Conservation (phyloP, 2,797 vertebrate genomes). For the Telmatherina bonti region DNA sequence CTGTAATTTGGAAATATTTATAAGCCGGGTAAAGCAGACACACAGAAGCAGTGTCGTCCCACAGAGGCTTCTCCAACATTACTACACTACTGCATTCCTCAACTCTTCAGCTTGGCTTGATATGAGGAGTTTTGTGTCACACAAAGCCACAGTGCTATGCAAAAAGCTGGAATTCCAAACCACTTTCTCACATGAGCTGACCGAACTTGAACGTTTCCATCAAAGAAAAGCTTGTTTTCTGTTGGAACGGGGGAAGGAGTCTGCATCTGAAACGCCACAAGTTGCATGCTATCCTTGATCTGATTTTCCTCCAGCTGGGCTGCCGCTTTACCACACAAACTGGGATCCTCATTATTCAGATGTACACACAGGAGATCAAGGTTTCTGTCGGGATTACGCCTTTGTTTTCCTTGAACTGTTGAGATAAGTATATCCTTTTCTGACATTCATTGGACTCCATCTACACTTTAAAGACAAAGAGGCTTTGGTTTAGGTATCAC, state of each 20-base stretch:
- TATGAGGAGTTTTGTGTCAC: background rate
- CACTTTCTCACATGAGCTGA: slow-evolving; percentile 29
- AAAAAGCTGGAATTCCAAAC: slow-evolving; percentile 16
- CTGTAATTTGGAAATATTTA: slow-evolving; percentile 53
- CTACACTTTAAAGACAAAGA: slow-evolving; percentile 26
- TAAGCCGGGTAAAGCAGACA: slow-evolving; percentile 24
- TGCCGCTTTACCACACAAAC: slow-evolving; percentile 14
- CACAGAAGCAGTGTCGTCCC: background rate
- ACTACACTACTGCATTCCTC: background rate
- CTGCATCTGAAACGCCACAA: slow-evolving; percentile 22
- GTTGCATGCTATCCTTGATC: slow-evolving; percentile 17
- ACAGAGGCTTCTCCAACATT: slow-evolving; percentile 14
- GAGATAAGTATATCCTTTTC: slow-evolving; percentile 2
- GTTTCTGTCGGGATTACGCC: slow-evolving; percentile 2
- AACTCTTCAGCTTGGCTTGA: background rate
- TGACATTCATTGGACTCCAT: slow-evolving; percentile 29
- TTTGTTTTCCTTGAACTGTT: slow-evolving; percentile 17
- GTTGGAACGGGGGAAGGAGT: slow-evolving; percentile 9
- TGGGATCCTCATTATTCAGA: background rate
- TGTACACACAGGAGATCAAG: background rate
- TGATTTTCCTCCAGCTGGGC: background rate
- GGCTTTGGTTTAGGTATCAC: slow-evolving; percentile 16
- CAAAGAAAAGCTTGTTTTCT: slow-evolving; percentile 5
- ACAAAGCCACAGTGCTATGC: slow-evolving; percentile 9
- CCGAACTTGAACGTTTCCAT: slow-evolving; percentile 28